Conservation (phyloP, 2,888 invertebrate genomes). For the Chelonus formosanus region DNA sequence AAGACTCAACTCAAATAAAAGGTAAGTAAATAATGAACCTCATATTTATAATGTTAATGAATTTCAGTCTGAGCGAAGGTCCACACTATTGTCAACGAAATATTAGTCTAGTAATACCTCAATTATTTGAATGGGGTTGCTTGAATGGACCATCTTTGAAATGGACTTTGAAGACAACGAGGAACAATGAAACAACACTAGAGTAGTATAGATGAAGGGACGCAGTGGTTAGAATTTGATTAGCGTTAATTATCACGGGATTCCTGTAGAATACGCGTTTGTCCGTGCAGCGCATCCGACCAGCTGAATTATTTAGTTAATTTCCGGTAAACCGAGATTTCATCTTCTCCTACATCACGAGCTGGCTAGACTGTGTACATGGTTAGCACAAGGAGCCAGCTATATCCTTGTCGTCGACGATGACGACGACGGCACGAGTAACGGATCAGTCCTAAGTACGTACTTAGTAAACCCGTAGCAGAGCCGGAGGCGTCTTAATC, state of each 20-base stretch:
- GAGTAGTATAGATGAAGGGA: background rate
- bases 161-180: background rate
- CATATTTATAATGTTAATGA: background rate
- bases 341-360: slow-evolving; percentile 9
- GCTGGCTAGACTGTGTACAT: slow-evolving; percentile 6
- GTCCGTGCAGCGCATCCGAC: slow-evolving; percentile 23
- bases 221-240: slow-evolving; percentile 30
- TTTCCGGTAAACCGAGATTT: slow-evolving; percentile 40
- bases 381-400: slow-evolving; percentile 22
- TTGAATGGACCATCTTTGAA: too few species aligned
- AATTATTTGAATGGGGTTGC: too few species aligned
- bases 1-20: slow-evolving; percentile 5
- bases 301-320: slow-evolving; percentile 59
- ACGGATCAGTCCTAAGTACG: slow-evolving; percentile 62
- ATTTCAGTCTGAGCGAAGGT: too few species aligned
- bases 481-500: slow-evolving; percentile 56
- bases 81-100: too few species aligned
- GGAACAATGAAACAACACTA: slow-evolving; percentile 6
- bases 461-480: slow-evolving; percentile 58
- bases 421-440: slow-evolving; percentile 43
- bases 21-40: background rate
- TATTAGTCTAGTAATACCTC: too few species aligned
- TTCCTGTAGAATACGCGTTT: background rate
- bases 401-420: slow-evolving; percentile 23
- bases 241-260: slow-evolving; percentile 32